These are phyloP conservation scores for Cyclina sinensis DNA, from an alignment of 1,140 invertebrate genomes.

Conservation along the genomic window DNA sequence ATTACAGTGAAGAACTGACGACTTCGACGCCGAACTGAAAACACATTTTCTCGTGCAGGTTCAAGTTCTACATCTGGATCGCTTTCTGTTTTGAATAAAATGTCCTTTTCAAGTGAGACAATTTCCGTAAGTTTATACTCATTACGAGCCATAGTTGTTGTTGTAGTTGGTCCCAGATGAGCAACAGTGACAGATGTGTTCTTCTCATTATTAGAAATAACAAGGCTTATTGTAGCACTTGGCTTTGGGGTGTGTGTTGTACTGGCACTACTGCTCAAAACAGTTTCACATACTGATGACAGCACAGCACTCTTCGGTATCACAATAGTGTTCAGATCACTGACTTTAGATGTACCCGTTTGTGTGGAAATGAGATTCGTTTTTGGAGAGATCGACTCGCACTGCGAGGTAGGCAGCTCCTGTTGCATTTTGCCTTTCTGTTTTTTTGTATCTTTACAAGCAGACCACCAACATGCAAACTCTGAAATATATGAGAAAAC, in stretches of 20 bases:
- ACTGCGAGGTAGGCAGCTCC: neutral
- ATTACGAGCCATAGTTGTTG: neutral
- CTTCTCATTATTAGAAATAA: neutral
- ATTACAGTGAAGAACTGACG: constrained; percentile 37
- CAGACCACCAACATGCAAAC: neutral
- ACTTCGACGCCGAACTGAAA: constrained; percentile 37
- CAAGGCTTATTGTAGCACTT: neutral
- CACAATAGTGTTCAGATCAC: neutral
- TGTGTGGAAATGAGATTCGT: neutral
- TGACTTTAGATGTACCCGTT: neutral
- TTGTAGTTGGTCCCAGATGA: neutral
- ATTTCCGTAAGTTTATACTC: constrained; percentile 36
- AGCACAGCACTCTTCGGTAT: neutral
- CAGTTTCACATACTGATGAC: neutral
- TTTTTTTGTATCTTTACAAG: neutral
- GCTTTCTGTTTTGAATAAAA: neutral
- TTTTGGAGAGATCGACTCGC: neutral
- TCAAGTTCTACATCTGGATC: constrained; percentile 5
- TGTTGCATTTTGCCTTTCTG: neutral
- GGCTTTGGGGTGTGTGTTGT: neutral
- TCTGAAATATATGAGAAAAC: constrained; percentile 10
- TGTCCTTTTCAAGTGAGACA: neutral
- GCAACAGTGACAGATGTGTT: neutral
- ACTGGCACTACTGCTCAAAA: neutral
- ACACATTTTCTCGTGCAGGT: neutral